Percentiles rank a stretch among this genome's conserved stretches.
These are phyloP conservation scores for Spilarctia lutea DNA, from an alignment of 2,888 invertebrate species.

Conservation along the genomic window DNA sequence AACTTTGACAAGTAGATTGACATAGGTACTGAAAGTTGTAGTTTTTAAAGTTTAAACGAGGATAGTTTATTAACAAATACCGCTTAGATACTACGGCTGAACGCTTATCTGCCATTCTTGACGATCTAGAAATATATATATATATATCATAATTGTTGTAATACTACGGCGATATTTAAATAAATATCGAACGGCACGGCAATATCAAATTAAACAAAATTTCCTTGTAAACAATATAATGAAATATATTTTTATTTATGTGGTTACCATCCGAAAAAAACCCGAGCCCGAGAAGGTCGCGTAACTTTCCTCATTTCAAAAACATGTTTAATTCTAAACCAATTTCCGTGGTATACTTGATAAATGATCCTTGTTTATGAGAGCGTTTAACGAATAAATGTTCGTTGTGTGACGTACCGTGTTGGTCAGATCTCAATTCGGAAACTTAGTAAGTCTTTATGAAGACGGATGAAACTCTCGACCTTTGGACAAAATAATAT, in stretches of 20 bases:
- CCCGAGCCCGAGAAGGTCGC: background rate
- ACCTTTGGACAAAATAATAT: slow-evolving; percentile 20
- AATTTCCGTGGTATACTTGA: slow-evolving; percentile 10
- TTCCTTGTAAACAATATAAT: background rate
- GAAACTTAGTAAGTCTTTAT: slow-evolving; percentile 5
- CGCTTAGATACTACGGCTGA: background rate
- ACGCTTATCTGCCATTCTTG: background rate
- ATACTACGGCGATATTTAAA: background rate
- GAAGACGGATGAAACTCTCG: slow-evolving; percentile 4
- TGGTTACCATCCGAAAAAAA: background rate
- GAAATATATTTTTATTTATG: background rate
- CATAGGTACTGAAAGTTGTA: background rate
- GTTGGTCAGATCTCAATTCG: slow-evolving; percentile 46
- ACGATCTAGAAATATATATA: background rate
- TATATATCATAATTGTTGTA: background rate
- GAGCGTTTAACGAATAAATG: slow-evolving; percentile 5
- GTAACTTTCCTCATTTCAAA: background rate
- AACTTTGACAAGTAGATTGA: slow-evolving; percentile 19
- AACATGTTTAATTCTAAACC: background rate
- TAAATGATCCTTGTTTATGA: slow-evolving; percentile 17
- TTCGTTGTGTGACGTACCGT: slow-evolving; percentile 30
- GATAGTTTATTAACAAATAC: background rate
- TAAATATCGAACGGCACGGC: background rate
- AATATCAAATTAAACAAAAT: background rate
- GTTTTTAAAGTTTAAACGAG: background rate